Conservation (phyloP, 2,888 invertebrate species). For the Rotaria sp. region DNA sequence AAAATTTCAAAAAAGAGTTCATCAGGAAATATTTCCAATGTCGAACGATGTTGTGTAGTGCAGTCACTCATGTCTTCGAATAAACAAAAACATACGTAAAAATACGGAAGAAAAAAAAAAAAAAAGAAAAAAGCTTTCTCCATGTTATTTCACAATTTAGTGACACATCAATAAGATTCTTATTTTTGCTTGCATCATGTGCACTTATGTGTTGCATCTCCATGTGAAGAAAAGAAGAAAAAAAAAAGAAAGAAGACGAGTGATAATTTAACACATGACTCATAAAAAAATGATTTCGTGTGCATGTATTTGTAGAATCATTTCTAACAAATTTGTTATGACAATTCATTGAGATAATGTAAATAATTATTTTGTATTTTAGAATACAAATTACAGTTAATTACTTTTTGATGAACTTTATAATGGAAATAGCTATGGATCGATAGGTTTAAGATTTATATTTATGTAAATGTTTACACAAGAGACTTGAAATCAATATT, state of each 20-base stretch:
- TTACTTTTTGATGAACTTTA: no score
- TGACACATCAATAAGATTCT: background rate
- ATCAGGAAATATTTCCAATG: background rate
- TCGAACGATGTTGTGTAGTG: background rate
- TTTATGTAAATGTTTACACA: no score
- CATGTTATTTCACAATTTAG: background rate
- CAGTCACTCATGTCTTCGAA: background rate
- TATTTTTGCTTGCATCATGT: background rate
- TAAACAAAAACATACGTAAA: background rate
- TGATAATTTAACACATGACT: background rate
- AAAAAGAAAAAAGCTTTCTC: no score
- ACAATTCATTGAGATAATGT: no score
- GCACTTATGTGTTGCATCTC: background rate
- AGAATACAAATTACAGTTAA: no score
- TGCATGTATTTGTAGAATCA: no score
- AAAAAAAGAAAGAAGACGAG: background rate
- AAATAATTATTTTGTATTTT: no score
- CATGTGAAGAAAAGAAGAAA: background rate
- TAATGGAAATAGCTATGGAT: no score
- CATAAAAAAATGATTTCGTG: background rate
- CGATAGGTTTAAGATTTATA: no score
- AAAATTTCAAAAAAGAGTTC: background rate
- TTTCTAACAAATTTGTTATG: no score
- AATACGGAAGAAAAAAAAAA: background rate
- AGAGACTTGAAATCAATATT: no score